Evolutionary conservation across 2,888 invertebrate species (phyloP).

Genomic region (Koerneria pararmatus): DNA sequence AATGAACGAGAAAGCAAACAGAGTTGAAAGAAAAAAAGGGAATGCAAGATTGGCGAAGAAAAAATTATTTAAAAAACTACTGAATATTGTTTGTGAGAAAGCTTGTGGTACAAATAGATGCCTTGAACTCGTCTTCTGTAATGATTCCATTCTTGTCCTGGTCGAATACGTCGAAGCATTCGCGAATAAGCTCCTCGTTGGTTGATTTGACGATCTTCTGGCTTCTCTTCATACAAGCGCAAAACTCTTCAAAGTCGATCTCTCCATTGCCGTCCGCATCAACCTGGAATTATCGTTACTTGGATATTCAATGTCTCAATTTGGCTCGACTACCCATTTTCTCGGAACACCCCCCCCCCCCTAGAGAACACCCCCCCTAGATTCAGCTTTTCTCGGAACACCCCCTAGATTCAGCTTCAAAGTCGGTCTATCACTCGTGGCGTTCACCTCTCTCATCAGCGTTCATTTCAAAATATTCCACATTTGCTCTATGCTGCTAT

Average conservation of each 20-base stretch:
- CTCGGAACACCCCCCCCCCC: neutral
- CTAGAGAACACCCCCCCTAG: slow-evolving; percentile 9
- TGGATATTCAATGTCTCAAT: neutral
- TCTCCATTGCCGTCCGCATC: slow-evolving; percentile 60
- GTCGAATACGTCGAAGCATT: slow-evolving; percentile 59
- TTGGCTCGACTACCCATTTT: neutral
- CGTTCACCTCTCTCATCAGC: neutral
- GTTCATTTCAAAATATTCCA: neutral
- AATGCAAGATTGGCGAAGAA: too few relatives aligned
- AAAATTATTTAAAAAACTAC: too few relatives aligned
- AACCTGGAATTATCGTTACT: slow-evolving; percentile 35
- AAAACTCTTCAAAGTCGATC: slow-evolving; percentile 60
- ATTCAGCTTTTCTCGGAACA: neutral
- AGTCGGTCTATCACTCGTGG: neutral
- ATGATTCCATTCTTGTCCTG: slow-evolving; percentile 55
- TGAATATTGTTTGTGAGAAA: neutral
- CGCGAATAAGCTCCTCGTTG: slow-evolving; percentile 48
- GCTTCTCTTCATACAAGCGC: slow-evolving; percentile 59
- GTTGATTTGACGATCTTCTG: slow-evolving; percentile 50
- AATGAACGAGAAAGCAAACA: too few relatives aligned
- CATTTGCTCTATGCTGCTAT: neutral
- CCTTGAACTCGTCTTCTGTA: slow-evolving; percentile 58
- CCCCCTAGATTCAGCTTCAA: too few relatives aligned
- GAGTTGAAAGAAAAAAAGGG: too few relatives aligned
- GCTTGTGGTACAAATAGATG: slow-evolving; percentile 21